Conservation (phyloP, 2,797 vertebrate genomes). For the Platyrinchus mystaceus region DNA sequence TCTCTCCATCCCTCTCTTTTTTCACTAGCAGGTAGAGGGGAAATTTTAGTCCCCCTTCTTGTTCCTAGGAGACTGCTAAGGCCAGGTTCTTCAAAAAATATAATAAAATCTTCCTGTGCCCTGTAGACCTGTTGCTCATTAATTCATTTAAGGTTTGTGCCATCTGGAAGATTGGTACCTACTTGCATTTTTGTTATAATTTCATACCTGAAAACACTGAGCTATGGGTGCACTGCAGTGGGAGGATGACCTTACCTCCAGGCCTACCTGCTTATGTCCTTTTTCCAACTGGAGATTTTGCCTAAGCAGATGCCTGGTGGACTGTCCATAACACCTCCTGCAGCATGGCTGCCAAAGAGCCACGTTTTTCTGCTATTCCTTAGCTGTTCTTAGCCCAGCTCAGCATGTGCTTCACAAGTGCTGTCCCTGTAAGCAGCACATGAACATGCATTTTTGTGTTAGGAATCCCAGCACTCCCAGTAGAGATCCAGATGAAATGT, state of each 20-base stretch:
- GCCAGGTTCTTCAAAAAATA: background rate
- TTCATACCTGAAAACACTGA: background rate
- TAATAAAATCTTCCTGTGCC: background rate
- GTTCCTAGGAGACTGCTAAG: background rate
- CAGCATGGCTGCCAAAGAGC: background rate
- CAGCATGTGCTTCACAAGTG: rapidly evolving
- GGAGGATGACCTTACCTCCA: background rate
- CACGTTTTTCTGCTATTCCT: background rate
- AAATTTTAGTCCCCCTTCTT: background rate
- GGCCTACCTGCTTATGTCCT: background rate
- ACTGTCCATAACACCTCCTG: background rate
- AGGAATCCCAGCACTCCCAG: background rate
- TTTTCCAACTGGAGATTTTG: background rate
- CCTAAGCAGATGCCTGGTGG: background rate
- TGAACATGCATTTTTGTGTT: background rate
- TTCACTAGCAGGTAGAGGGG: background rate
- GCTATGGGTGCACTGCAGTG: background rate
- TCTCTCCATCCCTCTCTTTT: background rate
- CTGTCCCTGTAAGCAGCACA: background rate
- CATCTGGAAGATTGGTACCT: background rate
- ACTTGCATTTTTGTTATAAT: background rate
- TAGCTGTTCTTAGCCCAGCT: background rate
- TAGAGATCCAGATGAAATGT: background rate
- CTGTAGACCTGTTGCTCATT: background rate
- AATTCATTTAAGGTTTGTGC: background rate